These are phyloP conservation scores for Peromyscus aztecus DNA, from an alignment of 2,797 vertebrate species.

Conservation along the genomic window DNA sequence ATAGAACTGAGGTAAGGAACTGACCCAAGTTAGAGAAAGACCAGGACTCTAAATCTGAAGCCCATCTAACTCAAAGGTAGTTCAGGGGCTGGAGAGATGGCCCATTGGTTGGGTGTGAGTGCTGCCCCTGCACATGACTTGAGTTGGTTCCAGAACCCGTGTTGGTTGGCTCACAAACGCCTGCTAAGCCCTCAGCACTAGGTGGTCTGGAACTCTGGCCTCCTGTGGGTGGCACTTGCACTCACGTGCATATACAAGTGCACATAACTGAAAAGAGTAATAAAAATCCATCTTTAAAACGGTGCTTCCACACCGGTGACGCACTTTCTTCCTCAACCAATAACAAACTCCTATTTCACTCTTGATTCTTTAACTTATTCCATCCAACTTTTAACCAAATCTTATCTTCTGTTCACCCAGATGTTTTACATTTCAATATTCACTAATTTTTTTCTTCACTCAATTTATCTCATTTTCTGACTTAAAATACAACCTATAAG, in stretches of 20 bases:
- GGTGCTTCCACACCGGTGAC: neutral
- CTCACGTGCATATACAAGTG: neutral
- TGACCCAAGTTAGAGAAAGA: neutral
- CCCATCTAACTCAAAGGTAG: neutral
- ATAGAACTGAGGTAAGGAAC: neutral
- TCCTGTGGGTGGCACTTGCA: neutral
- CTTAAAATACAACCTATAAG: slow-evolving; percentile 16
- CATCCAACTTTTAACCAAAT: slow-evolving; percentile 38
- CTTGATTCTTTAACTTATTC: slow-evolving; percentile 48
- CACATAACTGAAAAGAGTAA: neutral
- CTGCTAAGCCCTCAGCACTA: neutral
- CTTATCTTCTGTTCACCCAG: neutral
- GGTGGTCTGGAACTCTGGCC: neutral
- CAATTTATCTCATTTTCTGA: slow-evolving; percentile 38
- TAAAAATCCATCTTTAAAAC: neutral
- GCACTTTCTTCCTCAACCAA: neutral
- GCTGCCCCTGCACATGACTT: neutral
- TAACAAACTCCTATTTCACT: slow-evolving; percentile 8
- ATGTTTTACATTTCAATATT: slow-evolving; percentile 50
- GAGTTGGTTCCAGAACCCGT: neutral
- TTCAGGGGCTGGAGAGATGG: neutral
- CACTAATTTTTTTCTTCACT: slow-evolving; percentile 34
- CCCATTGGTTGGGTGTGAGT: neutral
- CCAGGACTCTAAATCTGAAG: neutral
- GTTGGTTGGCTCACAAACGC: neutral